phyloP scores from a whole-genome alignment of 1,140 invertebrate genomes.

The Caerostris extrusa region DNA sequence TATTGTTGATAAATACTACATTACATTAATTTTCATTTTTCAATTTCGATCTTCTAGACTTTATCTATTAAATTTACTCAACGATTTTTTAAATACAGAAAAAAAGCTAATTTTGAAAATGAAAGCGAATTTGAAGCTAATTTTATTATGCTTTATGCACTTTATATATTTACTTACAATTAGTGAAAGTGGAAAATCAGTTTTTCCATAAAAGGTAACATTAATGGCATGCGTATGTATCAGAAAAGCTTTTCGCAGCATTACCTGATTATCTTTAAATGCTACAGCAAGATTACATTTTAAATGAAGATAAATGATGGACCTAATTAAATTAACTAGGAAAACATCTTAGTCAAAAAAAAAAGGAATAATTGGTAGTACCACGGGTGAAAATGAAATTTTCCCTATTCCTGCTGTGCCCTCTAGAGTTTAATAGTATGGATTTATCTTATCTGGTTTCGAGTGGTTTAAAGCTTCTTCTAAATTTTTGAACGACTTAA shows the following conservation, averaged over 20 bases:
- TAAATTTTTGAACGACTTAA: not conserved
- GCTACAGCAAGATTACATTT: not conserved
- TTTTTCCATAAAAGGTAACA: not conserved
- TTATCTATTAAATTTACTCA: no score
- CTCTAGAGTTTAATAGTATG: not conserved
- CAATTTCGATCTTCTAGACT: no score
- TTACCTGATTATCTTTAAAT: not conserved
- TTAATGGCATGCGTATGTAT: not conserved
- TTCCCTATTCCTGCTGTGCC: not conserved
- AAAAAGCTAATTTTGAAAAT: no score
- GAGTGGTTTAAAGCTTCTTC: not conserved
- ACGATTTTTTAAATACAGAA: no score
- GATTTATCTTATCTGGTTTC: not conserved
- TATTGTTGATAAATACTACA: no score
- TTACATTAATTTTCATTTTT: no score
- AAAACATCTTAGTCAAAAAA: not conserved
- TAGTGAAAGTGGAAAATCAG: not conserved
- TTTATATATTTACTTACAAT: constrained; percentile 1
- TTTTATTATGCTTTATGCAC: not conserved
- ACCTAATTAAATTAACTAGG: constrained; percentile 25
- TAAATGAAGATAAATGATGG: constrained; percentile 30
- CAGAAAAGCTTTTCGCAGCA: not conserved
- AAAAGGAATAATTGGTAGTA: not conserved
- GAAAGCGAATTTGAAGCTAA: not conserved
- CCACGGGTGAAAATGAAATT: not conserved